Evolutionary conservation across 1,140 invertebrate genomes (phyloP), one percentile per base, ranked within the genome.

Genomic region (Atta texana): DNA sequence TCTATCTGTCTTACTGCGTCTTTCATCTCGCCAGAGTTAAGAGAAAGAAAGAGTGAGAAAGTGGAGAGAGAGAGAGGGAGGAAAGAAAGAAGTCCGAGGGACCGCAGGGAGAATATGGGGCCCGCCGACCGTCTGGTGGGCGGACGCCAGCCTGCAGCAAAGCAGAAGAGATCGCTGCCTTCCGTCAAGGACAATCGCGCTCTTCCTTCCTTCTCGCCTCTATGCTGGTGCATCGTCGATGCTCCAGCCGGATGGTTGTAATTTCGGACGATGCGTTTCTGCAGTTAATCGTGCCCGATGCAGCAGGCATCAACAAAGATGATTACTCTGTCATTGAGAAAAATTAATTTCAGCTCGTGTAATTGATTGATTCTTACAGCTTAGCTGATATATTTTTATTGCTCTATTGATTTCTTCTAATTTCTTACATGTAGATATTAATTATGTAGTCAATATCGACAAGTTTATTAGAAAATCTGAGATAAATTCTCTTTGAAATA

Each of bases 71-170:
- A 21, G 18, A 21, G 28, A 24, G 49, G 24, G 34, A 21, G 14
- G 18, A 69, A 51, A 34, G 55, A 21, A 39, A 49, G 55, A 44
- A 55, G 59, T 44, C 18, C 28, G 39, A 63, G 57, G 72, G 81
- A 63, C 39, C 69, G 49, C 39, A 63, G 72, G 69, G 71, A 44
- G 49, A 75, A 18, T 49, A 51, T 81, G 71, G 31, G 66, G 55
- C 69, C 72, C 88, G 87, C 69, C 87, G 89, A 87, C 84, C 87
- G 89, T 90, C 87, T 89, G 89, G 89, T 90, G 89, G 89, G 89
- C 89, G 89, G 89, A 88, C 88, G 85, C 76, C 71, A 78, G 85
- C 66, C 77, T 82, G 85, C 77, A 87, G 85, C 78, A 87, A 78
- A 76, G 71, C 77, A 69, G 80, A 71, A 86, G 87, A 88, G 88